A percentile compares a stretch with the other conserved stretches of the same genome.
Conservation (phyloP, 1,140 invertebrate species). For the Latrodectus geometricus region DNA sequence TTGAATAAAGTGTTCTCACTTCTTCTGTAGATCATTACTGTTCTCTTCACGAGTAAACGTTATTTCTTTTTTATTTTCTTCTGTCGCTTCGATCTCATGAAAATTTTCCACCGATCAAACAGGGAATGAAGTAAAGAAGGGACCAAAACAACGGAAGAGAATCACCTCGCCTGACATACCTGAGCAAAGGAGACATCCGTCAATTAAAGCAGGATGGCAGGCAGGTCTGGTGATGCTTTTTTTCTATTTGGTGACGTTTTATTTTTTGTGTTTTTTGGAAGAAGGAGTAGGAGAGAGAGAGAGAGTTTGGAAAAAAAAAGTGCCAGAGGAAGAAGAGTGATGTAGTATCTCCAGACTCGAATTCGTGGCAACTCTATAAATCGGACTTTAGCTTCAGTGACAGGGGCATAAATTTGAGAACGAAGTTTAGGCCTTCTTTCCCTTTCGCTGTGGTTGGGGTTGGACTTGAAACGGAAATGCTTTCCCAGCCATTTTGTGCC, state of each 20-base stretch:
- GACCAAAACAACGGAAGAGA: slow-evolving; percentile 2
- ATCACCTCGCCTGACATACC: slow-evolving; percentile 28
- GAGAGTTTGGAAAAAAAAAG: slow-evolving; percentile 3
- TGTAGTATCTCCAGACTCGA: slow-evolving; percentile 57
- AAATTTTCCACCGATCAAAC: slow-evolving; percentile 49
- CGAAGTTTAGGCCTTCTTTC: slow-evolving; percentile 31
- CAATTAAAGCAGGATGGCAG: slow-evolving; percentile 21
- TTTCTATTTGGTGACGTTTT: neutral
- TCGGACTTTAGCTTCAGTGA: slow-evolving; percentile 60
- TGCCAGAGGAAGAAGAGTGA: slow-evolving; percentile 21
- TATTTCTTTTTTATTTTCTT: neutral
- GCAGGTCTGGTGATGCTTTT: slow-evolving; percentile 17
- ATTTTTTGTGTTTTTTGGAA: slow-evolving; percentile 8
- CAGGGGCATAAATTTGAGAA: slow-evolving; percentile 61
- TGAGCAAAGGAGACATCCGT: slow-evolving; percentile 30
- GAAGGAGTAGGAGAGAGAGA: too few species aligned
- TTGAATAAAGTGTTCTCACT: neutral
- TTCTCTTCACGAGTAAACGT: neutral
- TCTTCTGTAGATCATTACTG: neutral
- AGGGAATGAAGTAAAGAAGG: neutral
- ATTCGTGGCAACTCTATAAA: slow-evolving; percentile 60
- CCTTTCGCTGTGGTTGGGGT: slow-evolving; percentile 14
- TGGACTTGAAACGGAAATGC: neutral
- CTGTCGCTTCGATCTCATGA: neutral
- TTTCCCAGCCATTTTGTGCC: slow-evolving; percentile 39